These are phyloP conservation scores for Enhydra lutris DNA, from an alignment of 2,113 vertebrate genomes.

Conservation along the genomic window DNA sequence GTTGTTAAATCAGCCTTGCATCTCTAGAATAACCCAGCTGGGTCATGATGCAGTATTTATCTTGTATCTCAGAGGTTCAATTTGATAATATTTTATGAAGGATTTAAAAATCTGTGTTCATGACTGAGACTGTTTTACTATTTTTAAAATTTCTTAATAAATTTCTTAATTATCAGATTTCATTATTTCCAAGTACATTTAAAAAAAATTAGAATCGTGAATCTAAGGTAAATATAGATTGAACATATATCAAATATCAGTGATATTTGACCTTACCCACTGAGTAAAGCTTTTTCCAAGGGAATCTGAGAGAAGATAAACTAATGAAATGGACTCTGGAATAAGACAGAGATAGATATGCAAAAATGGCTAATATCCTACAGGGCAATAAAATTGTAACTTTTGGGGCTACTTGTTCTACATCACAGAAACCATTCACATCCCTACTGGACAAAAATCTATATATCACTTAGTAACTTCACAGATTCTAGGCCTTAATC, in stretches of 20 bases:
- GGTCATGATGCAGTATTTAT: neutral
- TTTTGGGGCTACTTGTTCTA: neutral
- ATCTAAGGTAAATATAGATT: neutral
- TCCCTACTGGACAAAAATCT: neutral
- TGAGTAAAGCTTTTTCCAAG: neutral
- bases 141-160: neutral
- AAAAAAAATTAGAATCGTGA: neutral
- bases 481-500: neutral
- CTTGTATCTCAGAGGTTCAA: neutral
- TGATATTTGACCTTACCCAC: neutral
- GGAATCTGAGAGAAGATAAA: neutral
- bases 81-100: neutral
- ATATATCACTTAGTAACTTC: neutral
- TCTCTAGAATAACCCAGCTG: neutral
- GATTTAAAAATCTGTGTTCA: neutral
- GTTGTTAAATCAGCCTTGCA: neutral
- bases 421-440: neutral
- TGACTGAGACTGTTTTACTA: neutral
- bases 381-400: neutral
- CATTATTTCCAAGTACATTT: neutral
- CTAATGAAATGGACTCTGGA: neutral
- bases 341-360: neutral
- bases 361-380: neutral
- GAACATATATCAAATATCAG: neutral
- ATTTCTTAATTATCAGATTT: neutral